Evolutionary conservation across 2,888 invertebrate species (phyloP).

Genomic region (Drosophila acutilabella): DNA sequence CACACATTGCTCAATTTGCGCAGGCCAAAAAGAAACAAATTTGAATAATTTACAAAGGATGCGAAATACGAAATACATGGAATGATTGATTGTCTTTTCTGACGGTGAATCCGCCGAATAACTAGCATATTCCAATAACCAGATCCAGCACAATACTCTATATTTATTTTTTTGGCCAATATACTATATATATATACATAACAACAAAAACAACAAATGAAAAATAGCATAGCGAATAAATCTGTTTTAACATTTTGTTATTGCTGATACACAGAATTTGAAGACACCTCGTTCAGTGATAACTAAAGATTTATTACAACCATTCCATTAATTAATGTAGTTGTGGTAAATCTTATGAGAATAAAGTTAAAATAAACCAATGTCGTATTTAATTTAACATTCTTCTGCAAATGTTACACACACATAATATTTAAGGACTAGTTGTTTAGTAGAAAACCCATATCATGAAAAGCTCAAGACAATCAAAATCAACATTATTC

Average conservation of each 20-base stretch:
- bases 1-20: constrained; percentile 59
- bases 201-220: constrained; percentile 30
- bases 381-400: constrained; percentile 15
- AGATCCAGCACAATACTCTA: constrained; percentile 46
- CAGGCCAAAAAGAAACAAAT: constrained; percentile 55
- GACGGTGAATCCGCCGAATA: constrained; percentile 55
- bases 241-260: constrained; percentile 10
- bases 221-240: constrained; percentile 30
- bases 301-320: constrained; percentile 29
- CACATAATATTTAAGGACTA: constrained; percentile 12
- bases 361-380: constrained; percentile 17
- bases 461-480: constrained; percentile 1
- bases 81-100: constrained; percentile 29
- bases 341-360: constrained; percentile 25
- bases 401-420: constrained; percentile 4
- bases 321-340: constrained; percentile 25
- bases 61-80: constrained; percentile 36
- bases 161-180: constrained; percentile 63
- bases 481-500: constrained; percentile 5
- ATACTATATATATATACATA: constrained; percentile 41
- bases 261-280: constrained; percentile 10
- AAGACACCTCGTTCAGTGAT: constrained; percentile 24
- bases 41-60: constrained; percentile 48
- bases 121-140: constrained; percentile 42
- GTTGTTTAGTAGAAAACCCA: neutral